phyloP scores from a whole-genome alignment of 1,140 invertebrate genomes.

The Lepidurus packardi region DNA sequence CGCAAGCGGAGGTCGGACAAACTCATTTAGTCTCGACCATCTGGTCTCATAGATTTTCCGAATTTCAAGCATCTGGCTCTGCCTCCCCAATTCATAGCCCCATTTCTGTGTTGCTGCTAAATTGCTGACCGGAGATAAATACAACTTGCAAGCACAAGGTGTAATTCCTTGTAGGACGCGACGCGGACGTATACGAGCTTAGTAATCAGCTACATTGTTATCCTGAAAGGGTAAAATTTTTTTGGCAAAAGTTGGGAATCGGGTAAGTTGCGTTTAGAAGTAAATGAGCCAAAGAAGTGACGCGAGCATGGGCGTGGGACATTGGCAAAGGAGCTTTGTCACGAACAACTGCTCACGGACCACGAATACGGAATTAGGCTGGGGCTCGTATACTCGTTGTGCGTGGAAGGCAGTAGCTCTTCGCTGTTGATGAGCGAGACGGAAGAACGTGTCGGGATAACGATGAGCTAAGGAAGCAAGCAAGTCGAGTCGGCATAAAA shows the following conservation, averaged over 20 bases:
- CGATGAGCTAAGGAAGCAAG: slow-evolving; percentile 7
- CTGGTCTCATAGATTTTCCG: slow-evolving; percentile 17
- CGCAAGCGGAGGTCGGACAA: slow-evolving; percentile 3
- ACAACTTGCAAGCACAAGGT: neutral
- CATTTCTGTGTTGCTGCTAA: neutral
- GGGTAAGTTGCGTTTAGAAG: neutral
- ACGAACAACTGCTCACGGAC: neutral
- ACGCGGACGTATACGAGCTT: too few relatives aligned
- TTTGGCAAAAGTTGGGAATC: neutral
- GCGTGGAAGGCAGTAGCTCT: neutral
- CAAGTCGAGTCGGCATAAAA: slow-evolving; percentile 9
- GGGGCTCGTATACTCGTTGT: neutral
- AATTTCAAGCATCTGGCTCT: neutral
- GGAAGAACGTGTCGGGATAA: slow-evolving; percentile 5
- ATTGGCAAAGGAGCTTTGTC: slow-evolving; percentile 2
- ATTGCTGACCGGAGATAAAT: neutral
- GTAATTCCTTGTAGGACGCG: neutral
- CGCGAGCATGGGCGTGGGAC: neutral
- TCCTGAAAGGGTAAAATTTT: neutral
- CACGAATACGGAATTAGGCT: neutral
- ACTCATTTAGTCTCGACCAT: slow-evolving; percentile 11
- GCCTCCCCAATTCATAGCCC: neutral
- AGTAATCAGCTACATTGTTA: too few relatives aligned
- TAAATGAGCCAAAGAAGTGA: slow-evolving; percentile 6
- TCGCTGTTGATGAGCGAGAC: neutral